Percentiles rank a stretch among this genome's conserved stretches.
Conservation (phyloP, 2,797 vertebrate genomes). For the Propithecus deckenii region DNA sequence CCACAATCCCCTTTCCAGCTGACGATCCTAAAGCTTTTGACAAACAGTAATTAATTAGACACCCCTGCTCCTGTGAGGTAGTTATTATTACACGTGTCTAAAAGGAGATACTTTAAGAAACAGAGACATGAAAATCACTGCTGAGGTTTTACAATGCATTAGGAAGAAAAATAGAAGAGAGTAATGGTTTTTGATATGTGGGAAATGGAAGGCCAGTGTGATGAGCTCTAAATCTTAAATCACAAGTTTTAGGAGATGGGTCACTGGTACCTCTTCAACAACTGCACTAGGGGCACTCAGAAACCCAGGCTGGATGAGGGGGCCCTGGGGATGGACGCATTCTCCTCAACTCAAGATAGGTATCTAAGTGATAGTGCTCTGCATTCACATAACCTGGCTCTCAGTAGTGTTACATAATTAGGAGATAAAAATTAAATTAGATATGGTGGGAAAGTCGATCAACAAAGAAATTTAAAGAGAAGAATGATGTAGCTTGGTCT, state of each 20-base stretch:
- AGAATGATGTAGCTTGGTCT: not conserved
- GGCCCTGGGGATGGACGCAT: not conserved
- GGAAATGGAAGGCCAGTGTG: not conserved
- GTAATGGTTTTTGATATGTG: not conserved
- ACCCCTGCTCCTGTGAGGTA: not conserved
- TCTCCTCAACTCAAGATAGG: not conserved
- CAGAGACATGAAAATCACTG: constrained; percentile 1
- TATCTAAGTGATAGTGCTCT: not conserved
- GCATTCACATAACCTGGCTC: not conserved
- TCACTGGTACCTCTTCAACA: not conserved
- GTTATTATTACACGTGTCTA: not conserved
- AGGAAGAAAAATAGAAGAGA: not conserved
- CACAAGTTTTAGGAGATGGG: not conserved
- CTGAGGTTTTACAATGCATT: not conserved
- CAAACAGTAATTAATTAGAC: constrained; percentile 34
- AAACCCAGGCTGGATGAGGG: not conserved
- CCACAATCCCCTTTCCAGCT: not conserved
- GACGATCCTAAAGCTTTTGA: constrained; percentile 25
- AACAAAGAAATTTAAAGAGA: not conserved
- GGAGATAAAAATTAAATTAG: not conserved
- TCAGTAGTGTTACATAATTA: not conserved
- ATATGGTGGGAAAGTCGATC: not conserved
- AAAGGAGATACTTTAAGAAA: constrained; percentile 21
- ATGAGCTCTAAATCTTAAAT: not conserved
- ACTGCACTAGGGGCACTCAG: not conserved